A percentile compares a stretch with the other conserved stretches of the same genome.
phyloP scores from a whole-genome alignment of 2,113 vertebrate genomes.

The Catharus minimus region DNA sequence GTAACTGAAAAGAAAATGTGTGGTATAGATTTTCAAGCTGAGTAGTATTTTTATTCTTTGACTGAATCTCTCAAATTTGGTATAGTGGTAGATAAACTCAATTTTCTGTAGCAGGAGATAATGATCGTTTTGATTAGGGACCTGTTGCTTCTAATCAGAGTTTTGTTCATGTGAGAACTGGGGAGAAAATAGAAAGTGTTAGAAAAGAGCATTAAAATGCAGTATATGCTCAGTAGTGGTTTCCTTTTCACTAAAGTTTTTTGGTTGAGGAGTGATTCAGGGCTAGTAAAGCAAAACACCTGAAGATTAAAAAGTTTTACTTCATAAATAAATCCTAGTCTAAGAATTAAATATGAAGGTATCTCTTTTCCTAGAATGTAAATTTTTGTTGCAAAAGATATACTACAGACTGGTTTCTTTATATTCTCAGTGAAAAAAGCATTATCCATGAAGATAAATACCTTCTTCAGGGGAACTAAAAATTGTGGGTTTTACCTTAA shows the following conservation, averaged over 20 bases:
- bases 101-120: not conserved
- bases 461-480: not conserved
- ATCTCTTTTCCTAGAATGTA: not conserved
- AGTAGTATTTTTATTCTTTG: not conserved
- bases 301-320: not conserved
- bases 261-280: not conserved
- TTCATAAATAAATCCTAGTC: not conserved
- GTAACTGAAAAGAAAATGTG: not conserved
- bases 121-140: not conserved
- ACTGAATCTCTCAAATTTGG: not conserved
- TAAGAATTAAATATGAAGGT: not conserved
- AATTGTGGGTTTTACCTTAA: not conserved
- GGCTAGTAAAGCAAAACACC: not conserved
- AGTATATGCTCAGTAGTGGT: not conserved
- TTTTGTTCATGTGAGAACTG: not conserved
- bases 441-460: constrained; percentile 12
- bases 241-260: not conserved
- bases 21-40: not conserved
- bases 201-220: not conserved
- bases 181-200: not conserved
- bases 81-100: not conserved
- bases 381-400: not conserved
- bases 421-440: not conserved
- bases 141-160: not conserved
- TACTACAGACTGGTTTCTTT: not conserved